Base-by-base conservation (phyloP, 2,113 vertebrate species). In the Salminus brasiliensis region DNA sequence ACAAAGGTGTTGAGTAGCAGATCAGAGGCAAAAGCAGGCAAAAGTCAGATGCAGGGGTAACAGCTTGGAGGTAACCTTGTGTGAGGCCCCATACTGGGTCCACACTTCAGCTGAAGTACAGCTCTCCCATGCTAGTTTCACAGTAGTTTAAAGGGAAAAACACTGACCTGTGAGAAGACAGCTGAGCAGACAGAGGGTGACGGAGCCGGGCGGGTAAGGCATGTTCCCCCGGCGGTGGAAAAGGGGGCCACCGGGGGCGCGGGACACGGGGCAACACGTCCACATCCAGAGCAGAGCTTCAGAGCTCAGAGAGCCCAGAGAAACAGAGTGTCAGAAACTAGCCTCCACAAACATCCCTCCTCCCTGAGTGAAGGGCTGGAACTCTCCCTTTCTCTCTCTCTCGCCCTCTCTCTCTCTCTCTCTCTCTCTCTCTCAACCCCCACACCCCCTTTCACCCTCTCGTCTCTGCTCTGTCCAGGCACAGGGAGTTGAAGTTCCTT, bases 401-500 rank as follows among this genome's bases (percentile, higher is more conserved):
- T 65, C 59, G 75, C 63, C 66, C 77, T 32, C 77, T 65, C 62
- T 74, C 49, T 74, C 78, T 53, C 47, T 57, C 55, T 78, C 63
- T 69, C 80, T n/a, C 77, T 78, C 53, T 74, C 57, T 79, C 76
- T n/a, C n/a, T n/a, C 10, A 49, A 45, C 63, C 57, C 32, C n/a
- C 47, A 30, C 30, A 49, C 59, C 52, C 29, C 75, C 34, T 39
- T 15, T 34, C 55, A 43, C 83, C 72, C 72, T 76, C 66, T 34
- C n/a, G 25, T 72, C 45, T 65, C 77, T 68, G 93, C 91, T 90
- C 92, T 91, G 90, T 91, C 91, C 93, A 92, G 94, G 90, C 90
- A 89, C 91, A 90, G 94, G 95, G 95, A 96, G 94, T 93, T 93
- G 91, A 93, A 82, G 94, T 96, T 96, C 95, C 95, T 93, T 95